Percentiles rank a stretch among this genome's conserved stretches.
Conservation (phyloP, 2,113 vertebrate genomes). For the Alligator sinensis region DNA sequence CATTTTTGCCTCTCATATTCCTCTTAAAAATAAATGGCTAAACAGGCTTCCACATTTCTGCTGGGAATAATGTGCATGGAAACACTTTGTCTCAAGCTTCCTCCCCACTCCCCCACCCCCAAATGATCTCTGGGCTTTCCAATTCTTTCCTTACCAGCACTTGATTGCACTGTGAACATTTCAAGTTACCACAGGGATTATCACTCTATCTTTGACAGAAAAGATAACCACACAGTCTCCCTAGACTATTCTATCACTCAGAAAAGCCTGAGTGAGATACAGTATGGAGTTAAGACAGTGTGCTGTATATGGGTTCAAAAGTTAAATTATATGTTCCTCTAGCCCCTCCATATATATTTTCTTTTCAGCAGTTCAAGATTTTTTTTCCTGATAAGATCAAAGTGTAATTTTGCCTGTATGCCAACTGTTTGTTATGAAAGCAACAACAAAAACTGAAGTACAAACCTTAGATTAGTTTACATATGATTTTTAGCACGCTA, state of each 20-base stretch:
- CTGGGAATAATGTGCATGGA: background rate
- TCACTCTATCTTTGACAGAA: slow-evolving; percentile 10
- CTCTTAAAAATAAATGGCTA: background rate
- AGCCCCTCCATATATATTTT: background rate
- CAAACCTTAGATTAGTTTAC: background rate
- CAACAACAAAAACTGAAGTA: background rate
- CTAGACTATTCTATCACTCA: background rate
- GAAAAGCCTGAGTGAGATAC: slow-evolving; percentile 5
- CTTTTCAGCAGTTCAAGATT: background rate
- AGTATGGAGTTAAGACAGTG: background rate
- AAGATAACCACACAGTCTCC: background rate
- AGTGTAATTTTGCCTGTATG: background rate
- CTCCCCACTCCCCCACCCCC: background rate
- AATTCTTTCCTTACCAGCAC: slow-evolving; percentile 20
- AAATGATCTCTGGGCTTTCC: background rate
- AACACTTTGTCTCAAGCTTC: slow-evolving; percentile 3
- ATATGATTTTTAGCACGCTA: background rate
- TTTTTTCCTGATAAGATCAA: background rate
- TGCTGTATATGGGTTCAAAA: background rate
- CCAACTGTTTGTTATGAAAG: background rate
- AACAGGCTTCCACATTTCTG: slow-evolving; percentile 15
- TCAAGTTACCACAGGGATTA: slow-evolving; percentile 19
- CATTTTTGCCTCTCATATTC: background rate
- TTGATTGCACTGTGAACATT: slow-evolving; percentile 2
- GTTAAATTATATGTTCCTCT: background rate